A percentile compares a stretch with the other conserved stretches of the same genome.
Evolutionary conservation across 2,888 invertebrate genomes (phyloP).

Genomic region (Nymphalis c-album): DNA sequence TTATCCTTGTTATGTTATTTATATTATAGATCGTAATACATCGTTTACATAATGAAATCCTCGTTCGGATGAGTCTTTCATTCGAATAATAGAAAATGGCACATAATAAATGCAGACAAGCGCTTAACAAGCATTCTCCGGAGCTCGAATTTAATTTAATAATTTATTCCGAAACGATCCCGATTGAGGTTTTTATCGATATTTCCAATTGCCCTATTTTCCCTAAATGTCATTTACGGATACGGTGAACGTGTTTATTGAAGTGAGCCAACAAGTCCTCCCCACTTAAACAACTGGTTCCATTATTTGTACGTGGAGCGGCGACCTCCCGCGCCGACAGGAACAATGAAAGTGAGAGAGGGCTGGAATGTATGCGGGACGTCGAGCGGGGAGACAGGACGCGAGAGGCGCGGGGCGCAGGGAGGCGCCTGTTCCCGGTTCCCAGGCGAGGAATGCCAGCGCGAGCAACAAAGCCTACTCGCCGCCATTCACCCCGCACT

Average conservation of each 20-base stretch:
- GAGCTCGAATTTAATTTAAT: constrained; percentile 39
- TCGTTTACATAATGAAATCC: not conserved
- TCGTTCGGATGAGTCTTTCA: no score
- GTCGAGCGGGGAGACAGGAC: constrained; percentile 40
- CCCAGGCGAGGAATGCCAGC: constrained; percentile 81
- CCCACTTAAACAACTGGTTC: constrained; percentile 68
- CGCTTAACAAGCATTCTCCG: constrained; percentile 25
- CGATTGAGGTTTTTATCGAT: constrained; percentile 41
- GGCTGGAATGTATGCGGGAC: constrained; percentile 72
- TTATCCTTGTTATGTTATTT: not conserved
- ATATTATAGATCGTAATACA: no score
- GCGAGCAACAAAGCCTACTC: constrained; percentile 78
- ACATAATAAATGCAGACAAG: constrained; percentile 30
- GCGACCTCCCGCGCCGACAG: constrained; percentile 78
- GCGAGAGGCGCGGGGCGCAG: constrained; percentile 50
- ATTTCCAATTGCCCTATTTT: constrained; percentile 46
- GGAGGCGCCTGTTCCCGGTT: constrained; percentile 68
- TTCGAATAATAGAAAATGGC: constrained; percentile 7
- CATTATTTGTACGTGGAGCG: constrained; percentile 67
- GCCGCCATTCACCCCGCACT: constrained; percentile 75
- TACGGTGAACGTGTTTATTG: constrained; percentile 69
- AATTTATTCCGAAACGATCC: constrained; percentile 38
- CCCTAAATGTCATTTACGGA: constrained; percentile 69
- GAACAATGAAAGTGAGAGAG: constrained; percentile 81
- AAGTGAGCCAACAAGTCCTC: constrained; percentile 62